phyloP scores from a whole-genome alignment of 2,888 invertebrate genomes.

The Plagiodera versicolora region DNA sequence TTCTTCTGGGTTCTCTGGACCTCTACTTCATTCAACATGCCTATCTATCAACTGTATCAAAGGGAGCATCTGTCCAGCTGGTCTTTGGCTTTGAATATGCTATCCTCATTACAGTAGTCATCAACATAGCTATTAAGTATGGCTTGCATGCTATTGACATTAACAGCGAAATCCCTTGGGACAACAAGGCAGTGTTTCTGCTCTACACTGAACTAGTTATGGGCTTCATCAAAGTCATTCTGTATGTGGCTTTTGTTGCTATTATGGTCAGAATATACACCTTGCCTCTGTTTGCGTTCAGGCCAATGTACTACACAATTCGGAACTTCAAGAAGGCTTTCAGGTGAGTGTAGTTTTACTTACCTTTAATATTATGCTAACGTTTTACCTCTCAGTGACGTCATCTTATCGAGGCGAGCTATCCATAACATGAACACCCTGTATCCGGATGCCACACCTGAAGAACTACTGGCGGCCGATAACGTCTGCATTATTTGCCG shows the following conservation, averaged over 20 bases:
- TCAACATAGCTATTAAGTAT: conserved; percentile 93
- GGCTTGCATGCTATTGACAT: conserved; percentile 85
- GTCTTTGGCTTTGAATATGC: conserved; percentile 99
- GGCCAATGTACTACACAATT: conserved; percentile 99
- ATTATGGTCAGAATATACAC: conserved; percentile 96
- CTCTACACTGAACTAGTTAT: conserved; percentile 95
- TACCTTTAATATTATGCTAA: too few relatives aligned
- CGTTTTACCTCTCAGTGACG: too few relatives aligned
- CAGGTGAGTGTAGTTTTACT: too few relatives aligned
- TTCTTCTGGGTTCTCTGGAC: conserved; percentile 81
- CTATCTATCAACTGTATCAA: conserved; percentile 87
- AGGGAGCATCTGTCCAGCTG: conserved; percentile 96
- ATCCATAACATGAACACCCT: conserved; percentile 98
- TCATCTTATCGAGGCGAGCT: conserved; percentile 92
- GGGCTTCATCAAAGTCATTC: conserved; percentile 73
- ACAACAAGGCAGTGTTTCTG: conserved; percentile 97
- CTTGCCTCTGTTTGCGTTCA: conserved; percentile 94
- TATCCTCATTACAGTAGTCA: conserved; percentile 88
- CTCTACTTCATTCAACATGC: conserved; percentile 90
- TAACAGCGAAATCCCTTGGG: conserved; percentile 96
- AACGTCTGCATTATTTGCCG: conserved; percentile 99
- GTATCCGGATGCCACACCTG: conserved; percentile 93
- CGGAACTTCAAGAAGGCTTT: conserved; percentile 97
- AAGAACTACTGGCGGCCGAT: conserved; percentile 88
- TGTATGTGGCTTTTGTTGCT: conserved; percentile 90